Base-by-base conservation (phyloP, 1,140 invertebrate genomes). In the Patella vulgata region DNA sequence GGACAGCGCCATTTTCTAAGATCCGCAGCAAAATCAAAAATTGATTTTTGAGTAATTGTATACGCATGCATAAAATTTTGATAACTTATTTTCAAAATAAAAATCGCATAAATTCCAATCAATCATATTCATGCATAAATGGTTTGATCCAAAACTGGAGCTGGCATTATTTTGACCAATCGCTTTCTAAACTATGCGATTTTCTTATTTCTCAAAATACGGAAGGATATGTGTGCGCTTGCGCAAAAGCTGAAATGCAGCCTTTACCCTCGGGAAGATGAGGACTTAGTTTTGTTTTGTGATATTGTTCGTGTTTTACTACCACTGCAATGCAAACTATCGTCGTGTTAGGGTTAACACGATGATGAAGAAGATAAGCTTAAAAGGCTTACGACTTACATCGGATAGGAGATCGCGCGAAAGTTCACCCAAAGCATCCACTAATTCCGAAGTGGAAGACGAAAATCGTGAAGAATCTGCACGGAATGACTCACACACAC, bases 331-430 rank as follows among this genome's bases (percentile, higher is more conserved):
- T 42, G 36, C 11, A 36, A 36, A 36, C n/a, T 54, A 23, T 33
- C 36, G 52, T 54, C 21, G 25, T 55, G 25, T 17, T 23, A 27
- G 36, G n/a, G 27, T 40, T 50, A 19, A 11, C 19, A 63, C 65
- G 62, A 69, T 66, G 69, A 78, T 79, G 77, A 77, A 75, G 68
- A 77, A 74, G 53, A 72, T 74, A 59, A 68, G 59, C 48, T 71
- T 63, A 42, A 79, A 75, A 48, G 68, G 68, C 59, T 63, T 73
- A 53, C 63, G 59, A 43, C 54, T 71, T 53, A 70, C 77, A 54
- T 54, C 63, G 46, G 66, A 68, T 40, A 61, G 66, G 48, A 40
- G 60, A 27, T 19, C 63, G 40, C 63, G 68, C 64, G 62, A 62
- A 48, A 53, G 59, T 23, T 52, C 33, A 42, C 55, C 62, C 42